Base-by-base conservation (phyloP, 2,888 invertebrate species). In the Perizoma flavofasciatum region DNA sequence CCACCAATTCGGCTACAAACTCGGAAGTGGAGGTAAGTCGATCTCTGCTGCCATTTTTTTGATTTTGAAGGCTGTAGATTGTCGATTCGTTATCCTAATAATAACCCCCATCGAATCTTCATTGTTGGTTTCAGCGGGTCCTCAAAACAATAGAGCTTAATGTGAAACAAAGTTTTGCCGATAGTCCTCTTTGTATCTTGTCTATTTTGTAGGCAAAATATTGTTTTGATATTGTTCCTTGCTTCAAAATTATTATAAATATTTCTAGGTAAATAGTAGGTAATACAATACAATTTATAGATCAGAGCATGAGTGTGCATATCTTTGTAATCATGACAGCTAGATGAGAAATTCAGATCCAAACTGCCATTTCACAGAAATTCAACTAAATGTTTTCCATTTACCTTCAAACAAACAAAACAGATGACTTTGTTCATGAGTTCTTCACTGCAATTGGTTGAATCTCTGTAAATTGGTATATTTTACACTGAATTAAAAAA, bases 1-100 rank as follows among this genome's bases (percentile, higher is more conserved):
- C 83, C 70, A 69, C 81, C 65, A 83, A 81, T 73, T 74, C 83
- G 62, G 77, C 81, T 67, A 72, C 77, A 66, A 82, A 79, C 80
- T 74, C 75, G 67, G 92, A 91, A 74, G 79, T 81, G 65, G 89
- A 92, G 88, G 92, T 92, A 85, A 88, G 90, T 82, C 77, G 80
- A 81, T 83, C 82, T 63, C 77, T 81, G 74, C 74, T 82, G 81
- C 81, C 80, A 80, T 82, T 83, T 82, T 69, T 81, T 77, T 70
- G 70, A 70, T 74, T 71, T 73, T 71, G 70, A 69, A 72, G 71
- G 66, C 70, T 70, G 67, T 62, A 59, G 59, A 55, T 61, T 66
- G 68, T 52, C 65, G 65, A 55, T 69, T 65, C 45, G 55, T 59
- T 65, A 61, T 55, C 59, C 57, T 55, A 47, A 6, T 58, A 50